Conservation (phyloP, 2,888 invertebrate genomes). For the Bruchidius siliquastri region DNA sequence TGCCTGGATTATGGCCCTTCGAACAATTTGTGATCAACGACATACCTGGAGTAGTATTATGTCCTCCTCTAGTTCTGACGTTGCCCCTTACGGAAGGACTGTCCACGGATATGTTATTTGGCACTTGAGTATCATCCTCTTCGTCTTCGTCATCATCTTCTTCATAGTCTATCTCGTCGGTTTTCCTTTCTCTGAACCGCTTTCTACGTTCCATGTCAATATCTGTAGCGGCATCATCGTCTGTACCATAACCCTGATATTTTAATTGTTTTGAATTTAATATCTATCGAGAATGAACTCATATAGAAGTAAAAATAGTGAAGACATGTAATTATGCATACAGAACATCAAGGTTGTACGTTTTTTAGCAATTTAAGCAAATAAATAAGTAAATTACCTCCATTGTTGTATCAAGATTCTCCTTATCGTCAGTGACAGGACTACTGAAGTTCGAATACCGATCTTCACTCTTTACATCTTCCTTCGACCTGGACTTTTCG, state of each 20-base stretch:
- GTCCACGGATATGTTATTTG: conserved; percentile 23
- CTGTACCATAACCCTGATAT: conserved; percentile 34
- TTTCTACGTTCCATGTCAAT: conserved; percentile 8
- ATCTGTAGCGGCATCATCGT: conserved; percentile 29
- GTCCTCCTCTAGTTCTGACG: conserved; percentile 11
- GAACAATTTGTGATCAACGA: no score
- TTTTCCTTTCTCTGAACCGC: not conserved
- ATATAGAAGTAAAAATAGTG: no score
- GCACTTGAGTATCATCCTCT: conserved; percentile 28
- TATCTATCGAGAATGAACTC: no score
- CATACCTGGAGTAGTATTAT: conserved; percentile 12
- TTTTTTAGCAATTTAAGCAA: no score
- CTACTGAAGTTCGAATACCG: not conserved
- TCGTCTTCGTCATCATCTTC: conserved; percentile 26
- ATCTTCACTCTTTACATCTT: not conserved
- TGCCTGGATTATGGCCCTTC: no score
- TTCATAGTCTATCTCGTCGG: conserved; percentile 9
- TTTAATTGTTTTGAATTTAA: conserved; percentile 7
- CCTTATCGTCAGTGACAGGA: not conserved
- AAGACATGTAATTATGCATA: no score
- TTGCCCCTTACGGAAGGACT: conserved; percentile 9
- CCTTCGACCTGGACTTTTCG: not conserved
- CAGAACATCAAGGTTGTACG: no score
- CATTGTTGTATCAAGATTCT: conserved; percentile 23
- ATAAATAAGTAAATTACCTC: conserved; percentile 10